Evolutionary conservation across 2,113 vertebrate genomes (phyloP), one percentile per base, ranked within the genome.

Genomic region (Asarcornis scutulata): DNA sequence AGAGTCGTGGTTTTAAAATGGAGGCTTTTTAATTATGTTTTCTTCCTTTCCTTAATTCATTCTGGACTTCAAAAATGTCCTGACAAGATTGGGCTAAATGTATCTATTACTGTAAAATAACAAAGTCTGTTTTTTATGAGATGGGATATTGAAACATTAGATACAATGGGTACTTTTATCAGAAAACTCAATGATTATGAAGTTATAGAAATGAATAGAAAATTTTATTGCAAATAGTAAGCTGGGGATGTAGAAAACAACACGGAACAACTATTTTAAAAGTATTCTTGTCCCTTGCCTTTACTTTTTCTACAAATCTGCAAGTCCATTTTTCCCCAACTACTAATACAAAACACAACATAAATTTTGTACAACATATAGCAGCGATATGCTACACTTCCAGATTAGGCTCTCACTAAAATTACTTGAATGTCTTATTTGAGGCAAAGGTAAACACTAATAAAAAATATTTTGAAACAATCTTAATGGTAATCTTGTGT

Each of bases 381-480:
- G 42, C 40, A 64, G 13, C 31, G 62, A 26, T 31, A 34, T 48
- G 18, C 20, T 48, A 48, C 20, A 48, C 25, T 93, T 95, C 63
- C 95, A 87, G 84, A 96, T 94, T 94, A 96, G 29, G 36, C 23
- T 94, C 48, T 36, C 50, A 91, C n/a, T 63, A 82, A 98, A 97
- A 96, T 91, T 95, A 95, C 34, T 23, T 94, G 56, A 69, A 88
- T 93, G 26, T 69, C 62, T 92, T 73, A 56, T 96, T 95, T 92
- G 83, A 96, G 95, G 66, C 71, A 96, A 92, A 97, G 34, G 55
- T 96, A 97, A 98, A 97, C 36, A 92, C 38, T 88, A 91, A 91
- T 87, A 25, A 90, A 95, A 97, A 92, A 59, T 88, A 64, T 95
- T 97, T 96, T 96, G 1, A 96, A 97, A 95, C 92, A 95, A 48